Evolutionary conservation across 1,140 invertebrate species (phyloP), one percentile per base, ranked within the genome.

Genomic region (Archivesica marissinica): DNA sequence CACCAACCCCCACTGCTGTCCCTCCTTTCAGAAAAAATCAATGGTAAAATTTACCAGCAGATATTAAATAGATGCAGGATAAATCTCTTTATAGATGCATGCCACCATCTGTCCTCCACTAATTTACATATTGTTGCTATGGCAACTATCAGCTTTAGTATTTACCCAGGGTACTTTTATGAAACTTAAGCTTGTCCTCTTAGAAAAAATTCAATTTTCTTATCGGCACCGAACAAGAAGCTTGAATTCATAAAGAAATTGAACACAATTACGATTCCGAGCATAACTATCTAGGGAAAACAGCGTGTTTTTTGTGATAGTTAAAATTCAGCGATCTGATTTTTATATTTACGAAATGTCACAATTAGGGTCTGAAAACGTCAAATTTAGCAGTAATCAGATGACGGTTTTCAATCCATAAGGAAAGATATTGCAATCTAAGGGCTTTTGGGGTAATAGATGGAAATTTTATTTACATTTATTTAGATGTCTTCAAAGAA

Each of bases 91-190:
- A 72, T 81, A 81, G 79, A 81, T 81, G 74, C 68, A 59, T 25
- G 17, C 17, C 64, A 72, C 79, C 79, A 81, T 81, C 79, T 81
- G 79, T 72, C 79, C 44, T 17, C 17, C 20, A 39, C 25, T 54
- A 70, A 81, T 81, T 81, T 81, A 81, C 79, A 81, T 81, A 81
- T 81, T 81, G 79, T 81, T 39, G 50, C 66, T 38, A 81, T 72
- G 79, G 79, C n/a, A 72, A 81, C 79, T 81, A 81, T 81, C 79
- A 81, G 68, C 44, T 81, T 39, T 81, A 72, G 23, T 81, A 81
- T 81, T 81, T 81, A 81, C 79, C 79, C 79, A 72, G 79, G 79
- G 79, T 81, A 81, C 59, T 68, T 81, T 79, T 35, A 30, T 64
- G 59, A 35, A 64, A 64, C 59, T 64, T 64, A 64, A 64, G 30